These are phyloP conservation scores for Eupithecia subfuscata DNA, from an alignment of 2,888 invertebrate genomes.

Conservation along the genomic window DNA sequence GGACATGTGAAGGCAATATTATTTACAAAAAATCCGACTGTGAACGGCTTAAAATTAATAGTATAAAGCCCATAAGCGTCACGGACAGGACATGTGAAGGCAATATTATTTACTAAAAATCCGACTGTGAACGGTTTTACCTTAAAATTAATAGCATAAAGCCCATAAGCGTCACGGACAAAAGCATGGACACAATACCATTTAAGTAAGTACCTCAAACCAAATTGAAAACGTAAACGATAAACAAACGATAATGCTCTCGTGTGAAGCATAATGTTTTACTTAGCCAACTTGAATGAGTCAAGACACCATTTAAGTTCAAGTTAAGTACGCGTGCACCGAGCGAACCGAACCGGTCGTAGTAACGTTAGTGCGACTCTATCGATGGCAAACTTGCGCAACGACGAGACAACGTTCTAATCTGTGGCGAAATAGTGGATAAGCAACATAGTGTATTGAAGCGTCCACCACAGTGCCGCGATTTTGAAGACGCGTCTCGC, in stretches of 20 bases:
- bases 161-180: not conserved
- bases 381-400: slow-evolving; percentile 38
- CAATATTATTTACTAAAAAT: not conserved
- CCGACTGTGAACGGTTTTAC: not conserved
- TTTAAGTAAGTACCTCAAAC: slow-evolving; percentile 3
- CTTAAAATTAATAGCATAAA: not conserved
- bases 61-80: too few species aligned
- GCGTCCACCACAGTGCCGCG: too few species aligned
- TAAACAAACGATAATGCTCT: slow-evolving; percentile 11
- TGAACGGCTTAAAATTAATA: too few species aligned
- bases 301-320: slow-evolving; percentile 46
- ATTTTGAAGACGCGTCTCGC: too few species aligned
- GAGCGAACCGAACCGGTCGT: slow-evolving; percentile 30
- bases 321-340: slow-evolving; percentile 47
- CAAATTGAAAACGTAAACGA: slow-evolving; percentile 6
- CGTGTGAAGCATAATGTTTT: slow-evolving; percentile 10
- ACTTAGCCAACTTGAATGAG: slow-evolving; percentile 30
- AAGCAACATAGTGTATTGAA: slow-evolving; percentile 33
- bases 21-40: too few species aligned
- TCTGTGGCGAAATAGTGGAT: slow-evolving; percentile 25
- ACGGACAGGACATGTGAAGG: too few species aligned
- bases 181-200: not conserved
- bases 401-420: slow-evolving; percentile 19
- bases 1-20: not conserved
- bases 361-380: slow-evolving; percentile 27